Conservation (phyloP, 2,113 vertebrate species). For the Brachypodius melanocephalos region DNA sequence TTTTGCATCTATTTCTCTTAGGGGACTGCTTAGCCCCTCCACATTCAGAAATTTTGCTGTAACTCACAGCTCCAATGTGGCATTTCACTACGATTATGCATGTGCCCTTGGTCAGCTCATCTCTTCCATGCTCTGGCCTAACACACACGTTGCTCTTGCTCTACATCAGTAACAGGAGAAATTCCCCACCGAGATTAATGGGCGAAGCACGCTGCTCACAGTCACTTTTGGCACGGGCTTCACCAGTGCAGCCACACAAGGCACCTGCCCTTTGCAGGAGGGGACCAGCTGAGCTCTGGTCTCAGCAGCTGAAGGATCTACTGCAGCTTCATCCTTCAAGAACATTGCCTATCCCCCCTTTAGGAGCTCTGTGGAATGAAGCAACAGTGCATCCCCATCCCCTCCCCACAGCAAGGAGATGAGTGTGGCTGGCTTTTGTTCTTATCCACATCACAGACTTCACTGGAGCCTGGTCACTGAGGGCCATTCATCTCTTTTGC, state of each 20-base stretch:
- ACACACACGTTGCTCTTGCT: not conserved
- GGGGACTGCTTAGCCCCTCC: not conserved
- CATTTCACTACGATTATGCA: not conserved
- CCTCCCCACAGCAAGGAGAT: accelerated
- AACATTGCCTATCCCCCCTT: not conserved
- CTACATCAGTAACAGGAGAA: not conserved
- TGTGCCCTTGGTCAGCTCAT: not conserved
- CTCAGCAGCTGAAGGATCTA: not conserved
- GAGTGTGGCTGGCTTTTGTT: not conserved
- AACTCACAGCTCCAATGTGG: not conserved
- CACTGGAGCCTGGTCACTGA: not conserved
- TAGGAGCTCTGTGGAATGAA: not conserved
- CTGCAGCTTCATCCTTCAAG: not conserved
- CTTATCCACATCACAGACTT: not conserved
- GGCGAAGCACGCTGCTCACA: not conserved
- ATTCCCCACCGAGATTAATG: not conserved
- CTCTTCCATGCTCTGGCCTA: not conserved
- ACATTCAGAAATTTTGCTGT: not conserved
- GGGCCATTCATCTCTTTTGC: conserved; percentile 20
- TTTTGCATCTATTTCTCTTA: not conserved
- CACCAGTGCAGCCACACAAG: not conserved
- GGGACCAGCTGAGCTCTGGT: not conserved
- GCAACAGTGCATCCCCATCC: not conserved
- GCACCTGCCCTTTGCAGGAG: not conserved
- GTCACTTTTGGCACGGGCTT: not conserved